Percentiles rank a stretch among this genome's conserved stretches.
These are phyloP conservation scores for Scaeva pyrastri DNA, from an alignment of 2,888 invertebrate species.

Conservation along the genomic window DNA sequence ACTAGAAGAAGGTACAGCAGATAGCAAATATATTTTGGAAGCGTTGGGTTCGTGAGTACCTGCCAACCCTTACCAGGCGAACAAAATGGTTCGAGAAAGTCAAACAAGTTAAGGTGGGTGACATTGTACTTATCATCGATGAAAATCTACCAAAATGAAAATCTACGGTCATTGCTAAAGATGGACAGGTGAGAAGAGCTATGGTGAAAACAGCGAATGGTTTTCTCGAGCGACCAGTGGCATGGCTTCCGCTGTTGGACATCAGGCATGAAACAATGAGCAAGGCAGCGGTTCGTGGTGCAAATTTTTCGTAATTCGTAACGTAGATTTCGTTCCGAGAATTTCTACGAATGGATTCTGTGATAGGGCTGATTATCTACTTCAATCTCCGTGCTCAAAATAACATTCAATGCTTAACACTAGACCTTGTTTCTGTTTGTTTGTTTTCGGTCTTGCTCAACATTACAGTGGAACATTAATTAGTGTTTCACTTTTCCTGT, in stretches of 20 bases:
- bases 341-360: too few species aligned
- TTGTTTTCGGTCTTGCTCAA: too few species aligned
- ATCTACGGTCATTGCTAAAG: conserved; percentile 28
- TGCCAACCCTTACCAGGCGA: neutral
- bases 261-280: neutral
- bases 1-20: neutral
- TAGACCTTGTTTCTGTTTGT: too few species aligned
- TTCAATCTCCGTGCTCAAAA: too few species aligned
- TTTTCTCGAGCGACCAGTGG: conserved; percentile 18
- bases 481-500: too few species aligned
- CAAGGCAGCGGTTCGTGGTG: neutral
- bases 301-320: too few species aligned
- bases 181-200: conserved; percentile 42
- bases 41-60: conserved; percentile 10
- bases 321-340: too few species aligned
- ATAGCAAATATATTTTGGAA: conserved; percentile 33
- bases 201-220: conserved; percentile 9
- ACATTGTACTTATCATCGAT: conserved; percentile 66
- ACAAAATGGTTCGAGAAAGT: neutral
- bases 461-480: too few species aligned
- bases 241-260: neutral
- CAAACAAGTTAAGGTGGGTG: conserved; percentile 21
- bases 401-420: too few species aligned
- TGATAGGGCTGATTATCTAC: too few species aligned
- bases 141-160: conserved; percentile 1